These are phyloP conservation scores for Zaprionus inermis DNA, from an alignment of 1,140 invertebrate genomes.

Conservation along the genomic window DNA sequence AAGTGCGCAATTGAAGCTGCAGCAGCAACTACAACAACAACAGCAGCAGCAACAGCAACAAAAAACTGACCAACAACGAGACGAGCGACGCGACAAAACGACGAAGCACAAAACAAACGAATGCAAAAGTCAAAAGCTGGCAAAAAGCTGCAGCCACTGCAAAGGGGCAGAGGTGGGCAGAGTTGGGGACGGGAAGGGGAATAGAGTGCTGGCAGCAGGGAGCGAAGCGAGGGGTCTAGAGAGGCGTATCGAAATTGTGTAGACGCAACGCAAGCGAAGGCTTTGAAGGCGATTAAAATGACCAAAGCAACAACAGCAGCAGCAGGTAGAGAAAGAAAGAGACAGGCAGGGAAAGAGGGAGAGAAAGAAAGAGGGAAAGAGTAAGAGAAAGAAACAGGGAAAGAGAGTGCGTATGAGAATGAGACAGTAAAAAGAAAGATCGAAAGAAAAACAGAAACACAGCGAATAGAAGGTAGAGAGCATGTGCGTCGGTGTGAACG, in stretches of 20 bases:
- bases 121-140: constrained; percentile 44
- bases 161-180: not conserved
- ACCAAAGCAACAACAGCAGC: constrained; percentile 13
- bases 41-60: constrained; percentile 14
- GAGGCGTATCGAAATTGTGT: constrained; percentile 32
- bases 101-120: constrained; percentile 50
- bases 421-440: not conserved
- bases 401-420: not conserved
- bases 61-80: constrained; percentile 50
- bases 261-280: constrained; percentile 8
- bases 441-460: not conserved
- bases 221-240: not conserved
- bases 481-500: no score
- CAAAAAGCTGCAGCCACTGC: constrained; percentile 7
- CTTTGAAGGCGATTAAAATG: constrained; percentile 16
- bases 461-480: not conserved
- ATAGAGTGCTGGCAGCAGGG: not conserved
- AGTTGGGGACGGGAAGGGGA: not conserved
- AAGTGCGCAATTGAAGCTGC: constrained; percentile 73
- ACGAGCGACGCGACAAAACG: constrained; percentile 38
- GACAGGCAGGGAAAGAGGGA: not conserved
- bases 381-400: not conserved
- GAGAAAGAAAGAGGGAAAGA: not conserved
- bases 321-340: constrained; percentile 4
- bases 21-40: constrained; percentile 35